Evolutionary conservation across 2,888 invertebrate species (phyloP).

Genomic region (Drosophila pullipes): DNA sequence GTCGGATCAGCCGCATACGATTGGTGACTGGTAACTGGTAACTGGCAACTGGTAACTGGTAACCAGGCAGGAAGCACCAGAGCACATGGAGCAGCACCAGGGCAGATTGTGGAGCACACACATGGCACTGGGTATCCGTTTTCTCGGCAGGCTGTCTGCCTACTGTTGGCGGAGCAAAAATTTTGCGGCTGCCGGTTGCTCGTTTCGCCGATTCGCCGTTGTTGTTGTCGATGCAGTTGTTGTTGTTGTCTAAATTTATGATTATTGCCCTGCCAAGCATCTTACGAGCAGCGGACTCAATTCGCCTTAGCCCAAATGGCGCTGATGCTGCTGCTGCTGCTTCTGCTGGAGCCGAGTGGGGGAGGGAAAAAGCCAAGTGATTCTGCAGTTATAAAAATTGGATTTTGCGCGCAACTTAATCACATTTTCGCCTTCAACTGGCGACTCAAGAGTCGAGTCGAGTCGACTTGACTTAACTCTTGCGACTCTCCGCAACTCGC

Average conservation of each 20-base stretch:
- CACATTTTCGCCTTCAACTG: slow-evolving; percentile 80
- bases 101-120: slow-evolving; percentile 31
- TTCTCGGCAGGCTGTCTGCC: slow-evolving; percentile 60
- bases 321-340: slow-evolving; percentile 12
- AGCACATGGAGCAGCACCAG: slow-evolving; percentile 23
- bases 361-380: slow-evolving; percentile 72
- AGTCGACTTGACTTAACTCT: slow-evolving; percentile 50
- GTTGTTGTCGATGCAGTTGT: slow-evolving; percentile 32
- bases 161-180: slow-evolving; percentile 67
- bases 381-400: slow-evolving; percentile 81
- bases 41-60: slow-evolving; percentile 27
- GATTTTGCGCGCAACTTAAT: slow-evolving; percentile 81
- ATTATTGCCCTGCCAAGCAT: slow-evolving; percentile 80
- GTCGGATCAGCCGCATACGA: slow-evolving; percentile 45
- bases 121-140: slow-evolving; percentile 46
- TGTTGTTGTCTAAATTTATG: slow-evolving; percentile 80
- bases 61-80: slow-evolving; percentile 40
- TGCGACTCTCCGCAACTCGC: slow-evolving; percentile 32
- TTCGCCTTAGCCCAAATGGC: slow-evolving; percentile 75
- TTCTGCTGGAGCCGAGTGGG: slow-evolving; percentile 53
- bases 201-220: slow-evolving; percentile 22
- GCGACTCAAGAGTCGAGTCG: slow-evolving; percentile 62
- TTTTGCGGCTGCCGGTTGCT: slow-evolving; percentile 71
- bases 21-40: slow-evolving; percentile 7
- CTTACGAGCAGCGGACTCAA: slow-evolving; percentile 79